Base-by-base conservation (phyloP, 1,140 invertebrate species). In the Leptinotarsa texana region DNA sequence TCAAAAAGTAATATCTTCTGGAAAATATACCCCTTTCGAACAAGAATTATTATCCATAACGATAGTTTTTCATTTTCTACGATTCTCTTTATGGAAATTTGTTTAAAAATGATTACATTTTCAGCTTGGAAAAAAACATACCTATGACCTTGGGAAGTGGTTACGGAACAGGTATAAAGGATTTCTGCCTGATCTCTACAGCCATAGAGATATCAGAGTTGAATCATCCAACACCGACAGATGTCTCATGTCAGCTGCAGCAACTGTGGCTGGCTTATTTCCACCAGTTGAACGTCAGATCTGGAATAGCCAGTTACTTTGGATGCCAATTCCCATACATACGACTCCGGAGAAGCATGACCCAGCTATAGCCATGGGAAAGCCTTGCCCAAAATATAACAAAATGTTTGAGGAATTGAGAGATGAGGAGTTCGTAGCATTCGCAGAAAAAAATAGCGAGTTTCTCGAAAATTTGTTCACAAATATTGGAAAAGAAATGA, bases 311-410 rank as follows among this genome's bases (percentile, higher is more conserved):
- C 75, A 89, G 4, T 83, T 96, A 2, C 81, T 85, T 13, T 98
- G 96, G 96, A 94, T 96, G 84, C 95, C 96, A 0, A 93, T 97
- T 80, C 94, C 96, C 1, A 88, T 97, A 15, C 94, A 96, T 79
- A 62, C 49, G 13, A 62, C 27, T 22, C 49, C 49, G 3, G 24
- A 62, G 15, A 0, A 51, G 21, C 13, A 70, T 17, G 69, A 70
- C 5, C 13, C 22, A 21, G 33, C 48, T n/a, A 17, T 69, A 21
- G 33, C 15, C 8, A 17, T 69, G 17, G 48, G n/a, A 21, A 48
- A 69, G 11, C 15, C 33, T n/a, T 69, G 68, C 48, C 68, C 68
- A 17, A 15, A 49, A 51, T 47, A 18, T 11, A 21, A 69, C 0
- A 48, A 48, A 42, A 17, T 69, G 18, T 49, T 47, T 3, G 11